Percentiles rank a stretch among this genome's conserved stretches.
These are phyloP conservation scores for Omphaloscelis lunosa DNA, from an alignment of 2,888 invertebrate species.

Conservation along the genomic window DNA sequence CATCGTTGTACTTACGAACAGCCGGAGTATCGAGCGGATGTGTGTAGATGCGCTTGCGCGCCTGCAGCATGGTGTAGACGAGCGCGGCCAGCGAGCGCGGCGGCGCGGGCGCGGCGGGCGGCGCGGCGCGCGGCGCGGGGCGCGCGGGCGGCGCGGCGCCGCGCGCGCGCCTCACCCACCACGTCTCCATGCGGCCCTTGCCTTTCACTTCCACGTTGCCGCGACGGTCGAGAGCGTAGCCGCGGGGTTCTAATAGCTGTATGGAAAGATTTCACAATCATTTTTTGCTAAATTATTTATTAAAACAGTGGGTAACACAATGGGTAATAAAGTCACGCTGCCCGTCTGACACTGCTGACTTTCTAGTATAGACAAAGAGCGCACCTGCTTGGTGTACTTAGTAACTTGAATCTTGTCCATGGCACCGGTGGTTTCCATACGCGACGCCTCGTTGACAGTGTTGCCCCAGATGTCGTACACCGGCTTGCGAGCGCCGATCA, in stretches of 20 bases:
- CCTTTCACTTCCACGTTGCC: slow-evolving; percentile 98
- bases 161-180: slow-evolving; percentile 94
- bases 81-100: slow-evolving; percentile 95
- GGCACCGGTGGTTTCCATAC: slow-evolving; percentile 98
- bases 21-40: slow-evolving; percentile 76
- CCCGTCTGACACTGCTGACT: neutral
- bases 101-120: slow-evolving; percentile 91
- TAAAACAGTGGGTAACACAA: no score
- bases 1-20: slow-evolving; percentile 69
- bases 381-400: slow-evolving; percentile 94
- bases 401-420: slow-evolving; percentile 98
- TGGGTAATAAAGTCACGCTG: neutral
- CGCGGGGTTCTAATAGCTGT: slow-evolving; percentile 94
- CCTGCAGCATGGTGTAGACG: slow-evolving; percentile 97
- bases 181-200: slow-evolving; percentile 99
- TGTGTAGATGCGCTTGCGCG: slow-evolving; percentile 92
- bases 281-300: neutral
- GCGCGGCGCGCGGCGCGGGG: slow-evolving; percentile 88
- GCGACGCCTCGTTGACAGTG: slow-evolving; percentile 98
- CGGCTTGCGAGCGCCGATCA: slow-evolving; percentile 98
- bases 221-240: slow-evolving; percentile 94
- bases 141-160: slow-evolving; percentile 88
- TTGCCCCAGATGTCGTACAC: slow-evolving; percentile 99
- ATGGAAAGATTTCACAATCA: neutral
- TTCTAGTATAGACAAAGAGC: neutral